Evolutionary conservation across 2,888 invertebrate species (phyloP), one percentile per base, ranked within the genome.

Genomic region (Miltochrista miniata): DNA sequence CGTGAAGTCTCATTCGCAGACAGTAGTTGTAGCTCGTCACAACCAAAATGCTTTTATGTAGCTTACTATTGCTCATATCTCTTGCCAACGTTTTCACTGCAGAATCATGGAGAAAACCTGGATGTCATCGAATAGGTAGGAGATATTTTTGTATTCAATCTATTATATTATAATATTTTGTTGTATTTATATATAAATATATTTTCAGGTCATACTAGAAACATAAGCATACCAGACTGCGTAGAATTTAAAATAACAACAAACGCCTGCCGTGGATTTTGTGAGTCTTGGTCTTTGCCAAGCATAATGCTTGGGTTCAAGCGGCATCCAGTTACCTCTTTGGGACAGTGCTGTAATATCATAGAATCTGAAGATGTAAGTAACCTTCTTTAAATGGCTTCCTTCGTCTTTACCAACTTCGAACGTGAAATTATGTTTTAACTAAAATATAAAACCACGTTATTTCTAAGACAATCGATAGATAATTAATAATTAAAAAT

Each of bases 271-370:
- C 93, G 96, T 12, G 97, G 97, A 0, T 97, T 93, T 85, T 98
- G 97, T 82, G 95, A 96, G 74, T 97, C 97, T 2, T 97, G 96
- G 94, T 95, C 97, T 1, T 93, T 97, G 39, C 97, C 97, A 0
- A 96, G 96, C 60, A 90, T 93, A 54, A 90, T 90, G 85, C 66
- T 90, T 39, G 90, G 90, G 8, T 88, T 87, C 64, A 91, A 92
- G 51, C 76, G 89, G 34, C 90, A 95, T 70, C 93, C 94, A 0
- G 94, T 96, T 50, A 95, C 96, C 1, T 96, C 97, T 0, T 93
- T 96, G 33, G 97, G 96, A 9, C 96, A 97, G 77, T 97, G 97
- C 84, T 97, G 97, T 85, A 96, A 96, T 81, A 97, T 97, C 71
- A 96, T 96, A 95, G 96, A 97, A 70, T 95, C 97, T 0, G 96